Evolutionary conservation across 2,888 invertebrate species (phyloP).

Genomic region (Drosophila ustulata): DNA sequence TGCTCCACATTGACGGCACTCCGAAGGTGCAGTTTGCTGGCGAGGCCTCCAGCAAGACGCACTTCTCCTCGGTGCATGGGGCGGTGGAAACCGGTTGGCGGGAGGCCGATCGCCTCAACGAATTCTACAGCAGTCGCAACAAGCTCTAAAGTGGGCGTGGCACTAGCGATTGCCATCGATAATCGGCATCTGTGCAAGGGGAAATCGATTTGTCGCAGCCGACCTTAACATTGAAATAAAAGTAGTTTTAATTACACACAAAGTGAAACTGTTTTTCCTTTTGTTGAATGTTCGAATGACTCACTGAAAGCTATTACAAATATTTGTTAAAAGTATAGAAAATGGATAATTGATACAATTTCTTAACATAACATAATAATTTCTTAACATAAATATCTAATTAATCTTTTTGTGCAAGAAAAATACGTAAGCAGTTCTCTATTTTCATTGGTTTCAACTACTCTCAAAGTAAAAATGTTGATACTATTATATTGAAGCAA

Average conservation of each 20-base stretch:
- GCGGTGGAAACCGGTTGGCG: slow-evolving; percentile 91
- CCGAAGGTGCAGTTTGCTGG: slow-evolving; percentile 89
- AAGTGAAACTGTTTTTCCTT: not conserved
- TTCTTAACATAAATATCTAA: too few relatives aligned
- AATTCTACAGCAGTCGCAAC: slow-evolving; percentile 66
- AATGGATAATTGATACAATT: too few relatives aligned
- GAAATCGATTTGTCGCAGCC: not conserved
- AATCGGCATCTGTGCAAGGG: not conserved
- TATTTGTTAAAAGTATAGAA: too few relatives aligned
- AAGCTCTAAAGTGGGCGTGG: slow-evolving; percentile 20
- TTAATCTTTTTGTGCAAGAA: too few relatives aligned
- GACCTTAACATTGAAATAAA: not conserved
- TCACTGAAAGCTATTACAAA: too few relatives aligned
- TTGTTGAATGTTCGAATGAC: not conserved
- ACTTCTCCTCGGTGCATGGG: slow-evolving; percentile 89
- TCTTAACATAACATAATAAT: too few relatives aligned
- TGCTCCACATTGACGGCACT: slow-evolving; percentile 78
- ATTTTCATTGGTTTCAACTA: too few relatives aligned
- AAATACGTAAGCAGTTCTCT: too few relatives aligned
- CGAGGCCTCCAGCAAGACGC: slow-evolving; percentile 88
- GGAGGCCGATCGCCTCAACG: slow-evolving; percentile 88
- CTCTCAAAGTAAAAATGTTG: too few relatives aligned
- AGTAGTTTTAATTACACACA: not conserved
- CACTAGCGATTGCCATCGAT: not conserved
- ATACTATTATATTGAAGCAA: too few relatives aligned